phyloP scores from a whole-genome alignment of 2,797 vertebrate genomes.

The Otolemur crassicaudatus region DNA sequence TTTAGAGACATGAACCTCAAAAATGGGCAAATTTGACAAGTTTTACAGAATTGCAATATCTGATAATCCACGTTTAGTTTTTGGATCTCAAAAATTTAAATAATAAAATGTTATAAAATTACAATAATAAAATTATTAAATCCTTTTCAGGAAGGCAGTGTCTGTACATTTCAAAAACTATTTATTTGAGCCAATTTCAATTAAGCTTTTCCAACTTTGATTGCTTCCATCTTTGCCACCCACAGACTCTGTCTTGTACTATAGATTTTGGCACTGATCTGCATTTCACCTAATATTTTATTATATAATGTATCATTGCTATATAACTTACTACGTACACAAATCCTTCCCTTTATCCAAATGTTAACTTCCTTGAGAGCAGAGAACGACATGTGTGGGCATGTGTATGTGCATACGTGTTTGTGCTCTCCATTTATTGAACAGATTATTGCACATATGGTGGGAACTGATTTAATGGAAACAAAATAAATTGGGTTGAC shows the following conservation, averaged over 20 bases:
- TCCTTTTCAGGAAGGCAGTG: background rate
- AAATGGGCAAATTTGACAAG: background rate
- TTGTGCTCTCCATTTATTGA: background rate
- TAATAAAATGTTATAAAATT: too few relatives aligned
- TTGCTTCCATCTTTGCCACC: background rate
- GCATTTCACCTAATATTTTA: background rate
- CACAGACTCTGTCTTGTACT: background rate
- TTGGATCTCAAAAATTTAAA: background rate
- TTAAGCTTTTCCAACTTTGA: background rate
- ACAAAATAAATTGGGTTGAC: constrained; percentile 41
- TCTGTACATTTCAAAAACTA: background rate
- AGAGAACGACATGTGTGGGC: background rate
- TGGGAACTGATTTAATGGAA: constrained; percentile 37
- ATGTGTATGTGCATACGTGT: background rate
- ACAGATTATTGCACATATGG: background rate
- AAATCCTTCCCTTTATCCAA: background rate
- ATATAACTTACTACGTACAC: background rate
- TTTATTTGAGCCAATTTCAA: background rate
- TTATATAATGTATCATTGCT: background rate
- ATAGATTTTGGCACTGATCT: background rate
- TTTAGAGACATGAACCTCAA: background rate
- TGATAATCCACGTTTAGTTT: background rate
- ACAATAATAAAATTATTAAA: background rate
- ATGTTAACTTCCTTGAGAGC: background rate
- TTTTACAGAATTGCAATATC: background rate